Conservation (phyloP, 1,140 invertebrate genomes). For the Camponotus pennsylvanicus region DNA sequence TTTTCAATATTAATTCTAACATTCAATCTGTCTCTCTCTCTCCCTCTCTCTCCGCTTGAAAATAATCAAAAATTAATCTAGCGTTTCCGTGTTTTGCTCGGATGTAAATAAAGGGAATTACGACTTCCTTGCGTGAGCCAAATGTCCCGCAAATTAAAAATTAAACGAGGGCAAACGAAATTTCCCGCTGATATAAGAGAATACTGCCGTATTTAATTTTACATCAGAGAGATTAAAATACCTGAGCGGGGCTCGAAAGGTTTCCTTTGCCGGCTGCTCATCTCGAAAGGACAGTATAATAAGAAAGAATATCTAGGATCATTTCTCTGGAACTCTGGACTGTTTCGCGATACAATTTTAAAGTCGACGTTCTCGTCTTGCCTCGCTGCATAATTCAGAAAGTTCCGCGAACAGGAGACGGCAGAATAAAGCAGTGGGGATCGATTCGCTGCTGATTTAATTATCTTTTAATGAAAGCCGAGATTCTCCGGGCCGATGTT, state of each 20-base stretch:
- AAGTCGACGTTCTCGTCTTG: constrained; percentile 46
- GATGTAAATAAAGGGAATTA: not conserved
- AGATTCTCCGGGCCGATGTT: constrained; percentile 35
- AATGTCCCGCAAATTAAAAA: constrained; percentile 21
- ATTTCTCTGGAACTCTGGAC: constrained; percentile 21
- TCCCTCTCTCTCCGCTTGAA: too few species aligned
- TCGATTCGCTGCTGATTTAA: constrained; percentile 63
- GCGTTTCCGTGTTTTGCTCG: not conserved
- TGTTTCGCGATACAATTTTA: constrained; percentile 59
- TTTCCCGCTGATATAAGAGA: constrained; percentile 18
- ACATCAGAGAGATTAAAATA: constrained; percentile 42
- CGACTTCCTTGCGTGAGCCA: too few species aligned
- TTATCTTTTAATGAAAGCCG: constrained; percentile 63
- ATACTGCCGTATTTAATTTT: constrained; percentile 17
- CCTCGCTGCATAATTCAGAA: constrained; percentile 56
- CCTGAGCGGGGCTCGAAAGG: not conserved
- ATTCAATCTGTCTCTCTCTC: not conserved
- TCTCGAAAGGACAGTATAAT: constrained; percentile 34
- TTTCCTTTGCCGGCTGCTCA: constrained; percentile 33
- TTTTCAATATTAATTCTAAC: too few species aligned
- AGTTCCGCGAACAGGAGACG: constrained; percentile 50
- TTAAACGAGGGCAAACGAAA: constrained; percentile 15
- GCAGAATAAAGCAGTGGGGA: constrained; percentile 39
- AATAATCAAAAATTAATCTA: not conserved
- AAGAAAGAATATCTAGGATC: constrained; percentile 37